These are phyloP conservation scores for Agrenia bidenticulata DNA, from an alignment of 2,888 invertebrate species.

Conservation along the genomic window DNA sequence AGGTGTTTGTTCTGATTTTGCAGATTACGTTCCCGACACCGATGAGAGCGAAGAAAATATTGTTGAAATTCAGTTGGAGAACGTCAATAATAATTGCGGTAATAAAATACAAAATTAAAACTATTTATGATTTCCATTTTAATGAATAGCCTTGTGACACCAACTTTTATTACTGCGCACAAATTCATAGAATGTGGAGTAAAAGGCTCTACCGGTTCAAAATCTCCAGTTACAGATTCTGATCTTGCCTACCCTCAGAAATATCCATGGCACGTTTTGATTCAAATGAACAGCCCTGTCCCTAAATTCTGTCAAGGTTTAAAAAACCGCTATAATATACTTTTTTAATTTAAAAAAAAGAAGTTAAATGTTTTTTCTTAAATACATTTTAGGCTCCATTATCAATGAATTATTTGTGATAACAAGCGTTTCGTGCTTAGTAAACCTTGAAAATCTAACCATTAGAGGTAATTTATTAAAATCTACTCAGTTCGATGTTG, in stretches of 20 bases:
- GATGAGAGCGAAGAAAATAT: no score
- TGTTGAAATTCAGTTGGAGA: no score
- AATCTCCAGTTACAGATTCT: background rate
- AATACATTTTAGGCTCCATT: constrained; percentile 11
- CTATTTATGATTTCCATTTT: background rate
- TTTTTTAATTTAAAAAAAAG: no score
- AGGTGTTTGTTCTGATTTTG: no score
- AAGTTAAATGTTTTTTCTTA: no score
- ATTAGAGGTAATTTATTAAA: background rate
- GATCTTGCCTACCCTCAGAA: background rate
- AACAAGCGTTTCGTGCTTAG: constrained; percentile 1
- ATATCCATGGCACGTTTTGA: constrained; percentile 18
- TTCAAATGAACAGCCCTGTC: background rate
- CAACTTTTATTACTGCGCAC: no score
- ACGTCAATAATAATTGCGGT: no score
- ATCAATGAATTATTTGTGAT: constrained; percentile 21
- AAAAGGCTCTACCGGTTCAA: background rate
- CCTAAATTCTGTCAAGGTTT: constrained; percentile 17
- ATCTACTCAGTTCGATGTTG: background rate
- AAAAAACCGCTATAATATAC: no score
- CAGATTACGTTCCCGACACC: no score
- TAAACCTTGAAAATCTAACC: background rate
- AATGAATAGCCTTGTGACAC: no score
- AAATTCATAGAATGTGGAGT: constrained; percentile 10
- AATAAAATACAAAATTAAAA: background rate